Base-by-base conservation (phyloP, 1,140 invertebrate genomes). In the Drosophila sp. region DNA sequence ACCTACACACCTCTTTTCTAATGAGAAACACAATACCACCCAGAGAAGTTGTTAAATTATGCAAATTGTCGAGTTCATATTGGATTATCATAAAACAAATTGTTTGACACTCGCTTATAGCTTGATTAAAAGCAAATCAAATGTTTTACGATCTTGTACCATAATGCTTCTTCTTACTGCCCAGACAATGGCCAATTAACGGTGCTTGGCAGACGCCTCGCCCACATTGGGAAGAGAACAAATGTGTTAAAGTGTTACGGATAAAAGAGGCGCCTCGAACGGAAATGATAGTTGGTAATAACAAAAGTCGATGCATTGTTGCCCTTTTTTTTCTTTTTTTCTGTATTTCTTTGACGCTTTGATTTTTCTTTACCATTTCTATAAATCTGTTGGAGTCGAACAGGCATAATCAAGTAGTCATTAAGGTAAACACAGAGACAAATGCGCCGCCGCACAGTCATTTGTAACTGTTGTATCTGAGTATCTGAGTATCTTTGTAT, bases 261-360 rank as follows among this genome's bases (percentile, higher is more conserved):
- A 78, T 80, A 82, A 87, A 78, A 82, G 82, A 72, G 78, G 78
- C 82, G 82, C 82, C 77, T 74, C 43, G 71, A 81, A 41, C 82
- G 82, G 82, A 86, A 89, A 86, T 82, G 72, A 73, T 54, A 58
- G 71, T 59, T 48, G 75, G 46, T 63, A 70, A 62, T 77, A 74
- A 86, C 63, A 75, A 72, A 58, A 13, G 29, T 50, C 46, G 27
- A 14, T 14, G 29, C 32, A 36, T 34, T 53, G 6, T 14, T 9
- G 18, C 21, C 9, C 56, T 59, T 80, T 78, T 66, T 65, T 57
- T 78, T 62, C 11, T 11, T 38, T 38, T 75, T 64, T 38, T 38
- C 34, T 9, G 58, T 56, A 80, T 82, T 65, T 69, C 65, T 67
- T 79, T 62, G 66, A 11, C 54, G 46, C 57, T 61, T 61, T 46